Evolutionary conservation across 2,113 vertebrate genomes (phyloP).

Genomic region (Sarotherodon lohbergeri): DNA sequence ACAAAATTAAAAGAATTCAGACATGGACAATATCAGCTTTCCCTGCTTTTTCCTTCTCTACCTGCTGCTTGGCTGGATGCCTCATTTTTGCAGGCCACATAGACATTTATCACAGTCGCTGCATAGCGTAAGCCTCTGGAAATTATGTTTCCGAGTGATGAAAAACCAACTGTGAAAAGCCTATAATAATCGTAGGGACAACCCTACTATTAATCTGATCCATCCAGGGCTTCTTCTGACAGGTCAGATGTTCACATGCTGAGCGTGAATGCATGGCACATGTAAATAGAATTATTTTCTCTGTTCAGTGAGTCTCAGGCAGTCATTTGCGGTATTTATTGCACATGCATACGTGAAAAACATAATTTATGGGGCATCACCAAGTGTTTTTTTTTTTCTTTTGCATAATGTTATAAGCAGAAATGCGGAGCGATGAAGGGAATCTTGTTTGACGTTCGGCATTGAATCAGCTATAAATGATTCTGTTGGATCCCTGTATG

Average conservation of each 20-base stretch:
- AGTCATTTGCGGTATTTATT: background rate
- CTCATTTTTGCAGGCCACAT: background rate
- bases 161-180: background rate
- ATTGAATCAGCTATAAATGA: conserved; percentile 26
- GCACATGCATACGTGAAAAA: background rate
- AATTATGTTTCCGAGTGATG: background rate
- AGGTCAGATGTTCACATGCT: background rate
- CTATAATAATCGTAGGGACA: background rate
- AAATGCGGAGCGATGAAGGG: background rate
- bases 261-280: background rate
- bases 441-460: background rate
- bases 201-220: background rate
- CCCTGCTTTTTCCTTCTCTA: background rate
- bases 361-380: background rate
- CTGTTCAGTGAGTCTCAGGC: background rate
- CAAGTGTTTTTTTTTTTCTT: background rate
- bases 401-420: background rate
- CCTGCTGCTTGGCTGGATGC: background rate
- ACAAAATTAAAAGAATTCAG: background rate
- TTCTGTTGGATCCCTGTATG: conserved; percentile 46
- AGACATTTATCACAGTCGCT: background rate
- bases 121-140: background rate
- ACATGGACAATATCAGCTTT: background rate
- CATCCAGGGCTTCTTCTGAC: background rate
- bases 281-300: background rate